These are phyloP conservation scores for Vanessa cardui DNA, from an alignment of 2,888 invertebrate species.

Conservation along the genomic window DNA sequence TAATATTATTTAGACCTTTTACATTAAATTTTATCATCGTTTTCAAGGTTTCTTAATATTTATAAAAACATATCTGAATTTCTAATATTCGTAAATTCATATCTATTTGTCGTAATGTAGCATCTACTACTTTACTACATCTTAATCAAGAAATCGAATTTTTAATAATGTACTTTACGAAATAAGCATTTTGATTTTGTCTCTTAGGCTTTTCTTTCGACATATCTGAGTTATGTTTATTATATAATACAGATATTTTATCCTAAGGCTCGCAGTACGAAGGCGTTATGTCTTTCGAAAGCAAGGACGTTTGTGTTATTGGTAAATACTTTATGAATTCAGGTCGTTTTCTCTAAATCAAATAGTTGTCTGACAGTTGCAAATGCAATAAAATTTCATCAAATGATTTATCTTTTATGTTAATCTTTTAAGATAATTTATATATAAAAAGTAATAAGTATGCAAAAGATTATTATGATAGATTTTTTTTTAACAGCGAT, in stretches of 20 bases:
- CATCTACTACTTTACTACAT: too few species aligned
- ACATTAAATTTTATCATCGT: too few species aligned
- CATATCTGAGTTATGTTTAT: background rate
- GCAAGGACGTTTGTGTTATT: slow-evolving; percentile 56
- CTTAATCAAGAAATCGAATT: too few species aligned
- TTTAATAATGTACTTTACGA: background rate
- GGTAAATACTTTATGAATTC: slow-evolving; percentile 48
- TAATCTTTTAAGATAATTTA: background rate
- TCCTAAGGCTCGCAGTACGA: slow-evolving; percentile 15
- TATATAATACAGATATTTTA: slow-evolving; percentile 1
- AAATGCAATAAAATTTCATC: slow-evolving; percentile 5
- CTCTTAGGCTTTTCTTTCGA: background rate
- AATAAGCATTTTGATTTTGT: background rate
- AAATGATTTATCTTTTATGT: background rate
- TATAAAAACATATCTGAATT: too few species aligned
- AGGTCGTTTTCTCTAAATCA: slow-evolving; percentile 51
- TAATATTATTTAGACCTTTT: too few species aligned
- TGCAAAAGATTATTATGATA: background rate
- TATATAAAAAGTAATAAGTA: background rate
- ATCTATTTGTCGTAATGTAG: too few species aligned
- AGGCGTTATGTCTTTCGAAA: slow-evolving; percentile 53
- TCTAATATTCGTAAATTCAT: background rate
- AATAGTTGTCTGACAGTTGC: slow-evolving; percentile 20
- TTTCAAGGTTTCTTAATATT: too few species aligned
- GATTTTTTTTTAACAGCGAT: background rate